Evolutionary conservation across 2,113 vertebrate genomes (phyloP), one percentile per base, ranked within the genome.

Genomic region (Donacobius atricapilla): DNA sequence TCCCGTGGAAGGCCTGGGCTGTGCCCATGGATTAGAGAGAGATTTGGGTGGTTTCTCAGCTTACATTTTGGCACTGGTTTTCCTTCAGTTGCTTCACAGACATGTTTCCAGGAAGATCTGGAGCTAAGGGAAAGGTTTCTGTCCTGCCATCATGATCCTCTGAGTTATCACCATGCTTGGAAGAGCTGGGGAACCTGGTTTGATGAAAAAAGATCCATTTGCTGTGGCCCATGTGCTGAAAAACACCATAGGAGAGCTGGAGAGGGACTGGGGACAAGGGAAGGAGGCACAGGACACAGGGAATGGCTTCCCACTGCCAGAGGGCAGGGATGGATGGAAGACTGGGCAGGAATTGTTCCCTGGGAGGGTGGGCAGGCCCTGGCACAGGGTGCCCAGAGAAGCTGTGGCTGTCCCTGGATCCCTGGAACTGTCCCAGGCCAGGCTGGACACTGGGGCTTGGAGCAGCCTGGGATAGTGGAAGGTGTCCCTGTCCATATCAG

Each of bases 401-500:
- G 37, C 58, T 80, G 86, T 11, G 86, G 86, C 58, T 81, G 68
- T 15, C 4, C 58, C 86, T 47, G 58, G 57, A 81, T 57, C 44
- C 44, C 51, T 81, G 77, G 22, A 0, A 73, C 8, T 33, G 77
- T 0, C 19, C 44, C 2, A 73, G 15, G 27, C 15, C 51, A 28
- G 68, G 27, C 0, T 57, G 44, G 50, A 28, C 2, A 1, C 0
- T 27, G 11, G 27, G 22, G 11, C 2, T 60, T 33, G 54, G 33
- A 69, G 51, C 27, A 19, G 0, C 15, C 42, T 65, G 68, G 51
- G 15, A 3, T 0, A 45, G 44, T 30, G 39, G 68, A 0, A 73
- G 23, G 15, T 58, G 22, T 44, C 37, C 68, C 58, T 65, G 35
- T 7, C 33, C 6, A 3, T 22, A 16, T 15, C 23, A 54, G 7